A percentile compares a stretch with the other conserved stretches of the same genome.
Evolutionary conservation across 2,888 invertebrate species (phyloP).

Genomic region (Eupithecia subfuscata): DNA sequence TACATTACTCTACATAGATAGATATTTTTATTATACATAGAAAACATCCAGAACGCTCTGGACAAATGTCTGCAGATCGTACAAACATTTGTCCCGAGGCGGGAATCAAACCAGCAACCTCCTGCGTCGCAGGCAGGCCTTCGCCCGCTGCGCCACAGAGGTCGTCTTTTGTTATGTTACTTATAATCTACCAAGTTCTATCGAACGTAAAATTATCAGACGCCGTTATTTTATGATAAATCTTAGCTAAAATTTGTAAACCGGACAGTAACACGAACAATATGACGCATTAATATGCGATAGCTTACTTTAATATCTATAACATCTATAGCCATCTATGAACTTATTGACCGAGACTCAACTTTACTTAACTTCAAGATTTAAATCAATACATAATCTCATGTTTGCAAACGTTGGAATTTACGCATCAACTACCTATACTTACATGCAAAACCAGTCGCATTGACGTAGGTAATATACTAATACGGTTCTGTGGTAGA

Average conservation of each 20-base stretch:
- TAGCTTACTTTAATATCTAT: background rate
- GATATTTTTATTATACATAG: too few species aligned
- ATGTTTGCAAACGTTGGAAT: constrained; percentile 1
- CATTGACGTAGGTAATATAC: constrained; percentile 1
- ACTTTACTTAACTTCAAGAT: background rate
- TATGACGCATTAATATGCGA: background rate
- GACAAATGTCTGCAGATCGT: too few species aligned
- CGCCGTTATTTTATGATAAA: background rate
- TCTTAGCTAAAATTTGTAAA: background rate
- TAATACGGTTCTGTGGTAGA: constrained; percentile 1
- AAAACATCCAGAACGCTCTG: too few species aligned
- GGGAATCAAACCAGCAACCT: too few species aligned
- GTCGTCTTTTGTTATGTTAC: too few species aligned
- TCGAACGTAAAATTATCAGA: background rate
- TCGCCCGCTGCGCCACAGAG: too few species aligned
- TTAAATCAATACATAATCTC: background rate
- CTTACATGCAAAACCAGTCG: background rate
- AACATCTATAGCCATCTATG: background rate
- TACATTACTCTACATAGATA: too few species aligned
- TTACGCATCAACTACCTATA: background rate
- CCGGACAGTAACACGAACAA: background rate
- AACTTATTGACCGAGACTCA: background rate
- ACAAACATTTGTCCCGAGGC: too few species aligned
- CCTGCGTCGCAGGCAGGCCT: too few species aligned
- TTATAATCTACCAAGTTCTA: background rate